A percentile compares a stretch with the other conserved stretches of the same genome.
These are phyloP conservation scores for Caenorhabditis macrosperma DNA, from an alignment of 2,888 invertebrate genomes.

Conservation along the genomic window DNA sequence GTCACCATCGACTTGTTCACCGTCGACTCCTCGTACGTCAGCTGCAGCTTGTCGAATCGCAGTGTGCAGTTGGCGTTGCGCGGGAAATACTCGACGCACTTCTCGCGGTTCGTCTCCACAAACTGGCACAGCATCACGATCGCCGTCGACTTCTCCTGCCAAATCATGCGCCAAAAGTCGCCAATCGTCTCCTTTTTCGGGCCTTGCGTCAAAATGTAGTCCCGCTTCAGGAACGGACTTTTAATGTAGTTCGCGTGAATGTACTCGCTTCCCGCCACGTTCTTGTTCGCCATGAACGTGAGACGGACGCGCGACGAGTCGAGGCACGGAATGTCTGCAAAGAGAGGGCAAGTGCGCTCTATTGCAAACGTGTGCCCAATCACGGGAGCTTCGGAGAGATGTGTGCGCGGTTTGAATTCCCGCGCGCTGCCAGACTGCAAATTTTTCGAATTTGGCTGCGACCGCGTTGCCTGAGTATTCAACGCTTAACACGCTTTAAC, in stretches of 20 bases:
- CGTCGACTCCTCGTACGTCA: slow-evolving; percentile 36
- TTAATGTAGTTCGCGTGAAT: slow-evolving; percentile 62
- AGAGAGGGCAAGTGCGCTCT: slow-evolving; percentile 2
- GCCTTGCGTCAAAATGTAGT: slow-evolving; percentile 64
- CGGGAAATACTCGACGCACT: slow-evolving; percentile 61
- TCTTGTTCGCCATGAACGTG: slow-evolving; percentile 36
- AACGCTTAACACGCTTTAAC: no score
- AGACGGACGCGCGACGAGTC: slow-evolving; percentile 55
- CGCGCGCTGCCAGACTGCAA: no score
- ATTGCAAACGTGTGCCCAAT: background rate
- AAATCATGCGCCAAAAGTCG: slow-evolving; percentile 66
- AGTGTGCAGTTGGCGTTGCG: slow-evolving; percentile 25
- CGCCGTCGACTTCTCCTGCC: slow-evolving; percentile 57
- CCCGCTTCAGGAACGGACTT: slow-evolving; percentile 47
- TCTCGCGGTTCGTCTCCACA: slow-evolving; percentile 54
- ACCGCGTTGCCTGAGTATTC: no score
- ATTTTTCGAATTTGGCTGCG: no score
- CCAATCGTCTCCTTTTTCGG: slow-evolving; percentile 49
- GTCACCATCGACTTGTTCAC: slow-evolving; percentile 34
- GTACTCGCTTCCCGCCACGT: slow-evolving; percentile 28
- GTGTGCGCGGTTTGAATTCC: no score
- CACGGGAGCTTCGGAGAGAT: no score
- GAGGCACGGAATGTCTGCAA: slow-evolving; percentile 62
- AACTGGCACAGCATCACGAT: slow-evolving; percentile 64
- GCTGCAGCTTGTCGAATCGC: slow-evolving; percentile 35